These are phyloP conservation scores for Homalodisca vitripennis DNA, from an alignment of 1,140 invertebrate species.

Conservation along the genomic window DNA sequence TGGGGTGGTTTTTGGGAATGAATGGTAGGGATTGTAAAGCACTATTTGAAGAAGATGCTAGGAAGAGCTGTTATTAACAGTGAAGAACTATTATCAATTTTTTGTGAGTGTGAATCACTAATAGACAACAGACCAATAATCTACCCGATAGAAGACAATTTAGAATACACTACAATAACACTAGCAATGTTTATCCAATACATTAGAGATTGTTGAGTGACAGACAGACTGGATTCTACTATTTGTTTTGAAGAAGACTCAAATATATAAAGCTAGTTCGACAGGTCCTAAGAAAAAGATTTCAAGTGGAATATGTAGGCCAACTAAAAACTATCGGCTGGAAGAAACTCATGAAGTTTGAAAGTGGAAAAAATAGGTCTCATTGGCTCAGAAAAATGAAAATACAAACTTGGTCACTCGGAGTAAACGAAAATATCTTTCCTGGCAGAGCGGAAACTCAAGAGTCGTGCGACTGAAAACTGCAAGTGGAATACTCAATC, in stretches of 20 bases:
- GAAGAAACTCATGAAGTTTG: neutral
- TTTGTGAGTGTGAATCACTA: constrained; percentile 33
- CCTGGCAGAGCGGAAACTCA: neutral
- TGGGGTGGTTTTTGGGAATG: neutral
- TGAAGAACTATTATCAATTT: constrained; percentile 27
- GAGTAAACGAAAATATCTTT: neutral
- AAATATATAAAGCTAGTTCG: constrained; percentile 7
- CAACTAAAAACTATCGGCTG: neutral
- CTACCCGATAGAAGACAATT: constrained; percentile 36
- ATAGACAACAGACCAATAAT: constrained; percentile 45
- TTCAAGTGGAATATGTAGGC: constrained; percentile 29
- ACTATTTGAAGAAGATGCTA: constrained; percentile 27
- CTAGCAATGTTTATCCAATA: constrained; percentile 42
- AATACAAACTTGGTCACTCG: constrained; percentile 22
- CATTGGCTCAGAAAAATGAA: constrained; percentile 17
- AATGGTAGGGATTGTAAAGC: constrained; percentile 31
- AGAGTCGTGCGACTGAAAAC: neutral
- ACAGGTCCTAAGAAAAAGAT: constrained; percentile 19
- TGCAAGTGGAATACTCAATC: neutral
- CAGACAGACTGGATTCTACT: neutral
- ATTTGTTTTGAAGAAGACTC: neutral
- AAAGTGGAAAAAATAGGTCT: constrained; percentile 1
- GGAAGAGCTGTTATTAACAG: constrained; percentile 18
- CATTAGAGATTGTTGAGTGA: constrained; percentile 32
- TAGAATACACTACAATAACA: constrained; percentile 17